A percentile compares a stretch with the other conserved stretches of the same genome.
Evolutionary conservation across 2,797 vertebrate species (phyloP).

Genomic region (Zonotrichia albicollis): DNA sequence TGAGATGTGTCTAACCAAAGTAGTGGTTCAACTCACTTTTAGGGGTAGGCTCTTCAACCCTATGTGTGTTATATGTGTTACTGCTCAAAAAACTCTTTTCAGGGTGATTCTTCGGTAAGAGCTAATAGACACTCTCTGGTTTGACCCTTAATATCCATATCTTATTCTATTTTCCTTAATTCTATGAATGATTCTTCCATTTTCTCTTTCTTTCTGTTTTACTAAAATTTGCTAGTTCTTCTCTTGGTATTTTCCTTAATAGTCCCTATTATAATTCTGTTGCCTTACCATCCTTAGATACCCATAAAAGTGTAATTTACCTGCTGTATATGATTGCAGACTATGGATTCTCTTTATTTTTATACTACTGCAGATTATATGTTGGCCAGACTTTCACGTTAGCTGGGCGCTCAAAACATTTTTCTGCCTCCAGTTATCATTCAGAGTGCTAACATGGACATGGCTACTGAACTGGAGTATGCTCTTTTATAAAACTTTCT

Average conservation of each 20-base stretch:
- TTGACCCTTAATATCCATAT: neutral
- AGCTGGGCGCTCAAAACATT: neutral
- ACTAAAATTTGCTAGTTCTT: neutral
- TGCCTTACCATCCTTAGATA: neutral
- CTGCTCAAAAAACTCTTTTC: neutral
- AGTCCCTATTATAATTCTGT: neutral
- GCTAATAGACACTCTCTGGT: neutral
- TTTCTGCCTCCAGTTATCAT: neutral
- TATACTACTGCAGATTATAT: neutral
- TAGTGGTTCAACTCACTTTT: neutral
- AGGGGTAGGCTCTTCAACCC: neutral
- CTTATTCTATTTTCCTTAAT: neutral
- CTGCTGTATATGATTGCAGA: neutral
- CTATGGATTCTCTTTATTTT: neutral
- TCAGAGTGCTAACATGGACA: neutral
- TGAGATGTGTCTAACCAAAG: neutral
- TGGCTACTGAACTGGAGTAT: neutral
- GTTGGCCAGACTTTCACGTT: neutral
- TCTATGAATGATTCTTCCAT: neutral
- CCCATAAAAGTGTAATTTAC: neutral
- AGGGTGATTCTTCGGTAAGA: neutral
- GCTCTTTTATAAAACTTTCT: neutral
- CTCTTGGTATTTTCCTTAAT: neutral
- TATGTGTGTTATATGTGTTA: neutral
- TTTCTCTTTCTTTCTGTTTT: neutral